These are phyloP conservation scores for Oreochromis aureus DNA, from an alignment of 2,113 vertebrate species.

Conservation along the genomic window DNA sequence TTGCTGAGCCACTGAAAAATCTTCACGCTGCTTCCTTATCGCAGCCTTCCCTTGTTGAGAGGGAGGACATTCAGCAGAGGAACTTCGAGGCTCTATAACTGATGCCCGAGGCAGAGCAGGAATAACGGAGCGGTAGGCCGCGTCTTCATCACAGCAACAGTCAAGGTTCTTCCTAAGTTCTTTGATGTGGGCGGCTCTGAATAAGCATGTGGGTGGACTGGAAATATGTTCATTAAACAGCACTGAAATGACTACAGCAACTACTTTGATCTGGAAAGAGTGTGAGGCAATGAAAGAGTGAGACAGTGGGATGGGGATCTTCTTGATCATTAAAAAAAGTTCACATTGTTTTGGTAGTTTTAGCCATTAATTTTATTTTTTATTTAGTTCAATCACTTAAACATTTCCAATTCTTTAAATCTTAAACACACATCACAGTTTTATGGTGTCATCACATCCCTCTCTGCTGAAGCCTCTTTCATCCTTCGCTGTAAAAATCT, in stretches of 20 bases:
- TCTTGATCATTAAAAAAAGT: constrained; percentile 18
- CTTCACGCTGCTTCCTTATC: not conserved
- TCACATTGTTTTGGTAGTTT: not conserved
- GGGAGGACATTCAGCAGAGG: not conserved
- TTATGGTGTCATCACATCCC: not conserved
- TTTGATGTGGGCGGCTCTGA: constrained; percentile 57
- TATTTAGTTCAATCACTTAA: not conserved
- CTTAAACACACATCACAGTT: not conserved
- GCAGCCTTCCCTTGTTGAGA: not conserved
- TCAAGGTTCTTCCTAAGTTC: constrained; percentile 41
- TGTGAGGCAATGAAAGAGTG: not conserved
- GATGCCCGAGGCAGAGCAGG: not conserved
- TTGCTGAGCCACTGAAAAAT: not conserved
- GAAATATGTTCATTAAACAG: constrained; percentile 61
- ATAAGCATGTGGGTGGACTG: constrained; percentile 56
- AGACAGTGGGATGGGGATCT: not conserved
- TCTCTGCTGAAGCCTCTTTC: not conserved
- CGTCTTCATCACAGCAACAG: constrained; percentile 32
- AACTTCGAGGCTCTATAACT: not conserved
- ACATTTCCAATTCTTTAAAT: not conserved
- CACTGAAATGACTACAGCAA: constrained; percentile 27
- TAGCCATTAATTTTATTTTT: not conserved
- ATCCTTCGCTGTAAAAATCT: not conserved
- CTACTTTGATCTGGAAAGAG: constrained; percentile 41
- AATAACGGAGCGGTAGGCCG: not conserved